phyloP scores from a whole-genome alignment of 2,113 vertebrate genomes.

The Vimba vimba region DNA sequence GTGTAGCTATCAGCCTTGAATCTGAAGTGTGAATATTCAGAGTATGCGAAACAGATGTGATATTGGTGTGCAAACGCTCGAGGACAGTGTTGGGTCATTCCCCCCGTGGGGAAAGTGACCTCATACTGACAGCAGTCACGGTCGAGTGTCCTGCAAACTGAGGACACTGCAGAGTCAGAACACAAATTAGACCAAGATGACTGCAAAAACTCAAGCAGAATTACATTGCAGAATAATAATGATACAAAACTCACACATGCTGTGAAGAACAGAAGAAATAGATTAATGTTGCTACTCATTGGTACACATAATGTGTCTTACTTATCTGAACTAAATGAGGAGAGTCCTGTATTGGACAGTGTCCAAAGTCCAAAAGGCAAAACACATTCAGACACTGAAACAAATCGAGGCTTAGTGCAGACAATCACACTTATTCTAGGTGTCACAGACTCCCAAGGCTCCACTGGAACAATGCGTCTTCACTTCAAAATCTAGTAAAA shows the following conservation, averaged over 20 bases:
- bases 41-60: not conserved
- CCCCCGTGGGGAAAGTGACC: slow-evolving; percentile 1
- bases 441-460: slow-evolving; percentile 40
- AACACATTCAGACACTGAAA: slow-evolving; percentile 35
- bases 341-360: slow-evolving; percentile 3
- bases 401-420: slow-evolving; percentile 50
- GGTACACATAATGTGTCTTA: slow-evolving; percentile 41
- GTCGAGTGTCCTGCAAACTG: not conserved
- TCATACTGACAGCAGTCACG: slow-evolving; percentile 31
- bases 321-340: slow-evolving; percentile 30
- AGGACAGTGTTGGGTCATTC: slow-evolving; percentile 4
- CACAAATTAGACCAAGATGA: slow-evolving; percentile 8
- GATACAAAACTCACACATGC: not conserved
- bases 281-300: slow-evolving; percentile 18
- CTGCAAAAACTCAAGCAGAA: not conserved
- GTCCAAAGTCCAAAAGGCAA: slow-evolving; percentile 25
- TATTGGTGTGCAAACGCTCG: not conserved
- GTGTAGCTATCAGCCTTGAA: slow-evolving; percentile 40
- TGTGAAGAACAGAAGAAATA: not conserved
- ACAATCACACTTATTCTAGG: slow-evolving; percentile 53
- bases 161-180: slow-evolving; percentile 13
- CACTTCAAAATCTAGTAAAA: slow-evolving; percentile 47
- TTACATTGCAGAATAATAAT: slow-evolving; percentile 1
- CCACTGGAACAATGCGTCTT: slow-evolving; percentile 49
- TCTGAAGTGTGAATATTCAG: slow-evolving; percentile 24